phyloP scores from a whole-genome alignment of 35 echinoderm and acorn worm species.

The Hemicentrotus pulcherrimus region DNA sequence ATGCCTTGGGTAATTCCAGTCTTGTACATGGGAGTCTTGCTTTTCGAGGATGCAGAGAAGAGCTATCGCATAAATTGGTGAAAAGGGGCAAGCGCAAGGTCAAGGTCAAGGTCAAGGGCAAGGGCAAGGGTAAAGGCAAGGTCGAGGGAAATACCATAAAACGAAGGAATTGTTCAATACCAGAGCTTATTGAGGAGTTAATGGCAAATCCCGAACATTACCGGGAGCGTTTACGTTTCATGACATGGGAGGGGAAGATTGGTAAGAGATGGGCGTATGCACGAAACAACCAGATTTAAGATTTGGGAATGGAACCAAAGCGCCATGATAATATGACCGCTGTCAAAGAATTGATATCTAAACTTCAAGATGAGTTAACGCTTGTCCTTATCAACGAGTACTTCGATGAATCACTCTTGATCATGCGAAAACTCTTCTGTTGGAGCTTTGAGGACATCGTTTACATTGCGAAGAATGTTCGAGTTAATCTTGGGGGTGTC shows the following conservation, averaged over 20 bases:
- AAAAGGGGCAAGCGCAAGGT: no score
- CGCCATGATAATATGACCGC: neutral
- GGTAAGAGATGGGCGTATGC: neutral
- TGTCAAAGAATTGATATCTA: neutral
- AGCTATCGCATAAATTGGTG: neutral
- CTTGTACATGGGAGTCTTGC: neutral
- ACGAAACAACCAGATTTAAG: neutral
- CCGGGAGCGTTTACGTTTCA: neutral
- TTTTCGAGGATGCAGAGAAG: neutral
- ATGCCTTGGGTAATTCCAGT: neutral
- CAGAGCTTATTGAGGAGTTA: neutral
- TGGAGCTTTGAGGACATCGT: slow-evolving; percentile 43
- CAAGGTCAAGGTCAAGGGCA: no score
- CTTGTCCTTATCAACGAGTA: slow-evolving; percentile 58
- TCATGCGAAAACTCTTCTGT: slow-evolving; percentile 45
- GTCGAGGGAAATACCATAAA: neutral
- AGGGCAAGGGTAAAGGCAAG: no score
- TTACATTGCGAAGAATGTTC: slow-evolving; percentile 28
- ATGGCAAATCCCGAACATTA: neutral
- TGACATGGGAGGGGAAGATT: neutral
- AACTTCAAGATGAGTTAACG: neutral
- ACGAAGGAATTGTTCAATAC: neutral
- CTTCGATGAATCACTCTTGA: slow-evolving; percentile 53
- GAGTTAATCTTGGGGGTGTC: neutral
- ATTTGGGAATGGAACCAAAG: neutral